Base-by-base conservation (phyloP, 2,113 vertebrate species). In the Hylia prasina region DNA sequence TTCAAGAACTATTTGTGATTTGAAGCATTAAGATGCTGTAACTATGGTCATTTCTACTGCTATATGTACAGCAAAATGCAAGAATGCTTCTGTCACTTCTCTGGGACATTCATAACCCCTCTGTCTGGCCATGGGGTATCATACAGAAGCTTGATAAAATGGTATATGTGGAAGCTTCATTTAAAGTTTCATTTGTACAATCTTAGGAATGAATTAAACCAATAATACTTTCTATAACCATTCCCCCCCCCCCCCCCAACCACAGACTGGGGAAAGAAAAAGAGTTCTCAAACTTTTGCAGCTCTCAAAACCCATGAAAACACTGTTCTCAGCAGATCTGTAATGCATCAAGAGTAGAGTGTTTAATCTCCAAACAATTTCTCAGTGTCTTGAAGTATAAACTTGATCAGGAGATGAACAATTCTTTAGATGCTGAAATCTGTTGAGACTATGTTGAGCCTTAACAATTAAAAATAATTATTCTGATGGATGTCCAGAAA, bases 391-490 rank as follows among this genome's bases (percentile, higher is more conserved):
- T 68, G 57, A 95, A 87, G 48, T 56, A 85, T 70, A 73, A 96
- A 73, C 30, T 72, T 80, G 44, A 94, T 84, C 58, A 84, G 71
- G 42, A 92, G 75, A 87, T 66, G 79, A 95, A 86, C 88, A 97
- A 95, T 96, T 96, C 77, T 97, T 94, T 57, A 94, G 88, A 94
- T 10, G 35, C 56, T 77, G n/a, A 96, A 96, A 66, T 96, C 78
- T 77, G 37, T 28, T 94, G 86, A 91, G 90, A 93, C 60, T 85
- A 82, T 15, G 28, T 57, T 82, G 47, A 91, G 68, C 54, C 82
- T 73, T 91, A 95, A 96, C 89, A 96, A 97, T 91, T 87, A 96
- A 96, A 97, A 97, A 78, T 42, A 93, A 95, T 97, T 95, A 66
- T 93, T 91, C 56, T 63, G 23, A 56, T 95, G 70, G 57, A 90